These are phyloP conservation scores for Rhingia campestris DNA, from an alignment of 2,888 invertebrate genomes.

Conservation along the genomic window DNA sequence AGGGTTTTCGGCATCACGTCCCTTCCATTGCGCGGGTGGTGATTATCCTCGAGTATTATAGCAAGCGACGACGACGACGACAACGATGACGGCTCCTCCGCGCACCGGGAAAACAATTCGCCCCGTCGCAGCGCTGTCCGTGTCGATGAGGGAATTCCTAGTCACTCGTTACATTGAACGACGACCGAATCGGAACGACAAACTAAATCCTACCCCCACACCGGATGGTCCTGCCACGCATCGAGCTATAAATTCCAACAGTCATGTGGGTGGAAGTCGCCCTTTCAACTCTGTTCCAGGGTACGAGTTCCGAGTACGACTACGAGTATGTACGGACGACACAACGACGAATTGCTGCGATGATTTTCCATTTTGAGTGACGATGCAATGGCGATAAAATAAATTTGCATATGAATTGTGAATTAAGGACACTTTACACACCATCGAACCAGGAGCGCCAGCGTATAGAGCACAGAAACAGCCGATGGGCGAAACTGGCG, in stretches of 20 bases:
- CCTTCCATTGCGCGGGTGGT: slow-evolving; percentile 46
- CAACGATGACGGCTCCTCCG: slow-evolving; percentile 25
- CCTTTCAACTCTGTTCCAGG: slow-evolving; percentile 25
- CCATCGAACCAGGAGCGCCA: slow-evolving; percentile 74
- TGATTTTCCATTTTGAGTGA: slow-evolving; percentile 74
- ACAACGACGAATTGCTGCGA: slow-evolving; percentile 74
- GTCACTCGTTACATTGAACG: slow-evolving; percentile 52
- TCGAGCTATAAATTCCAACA: slow-evolving; percentile 69
- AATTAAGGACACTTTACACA: slow-evolving; percentile 82
- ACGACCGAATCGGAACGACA: slow-evolving; percentile 61
- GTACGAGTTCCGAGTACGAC: background rate
- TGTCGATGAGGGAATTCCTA: slow-evolving; percentile 56
- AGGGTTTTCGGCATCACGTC: slow-evolving; percentile 58
- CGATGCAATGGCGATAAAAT: slow-evolving; percentile 81
- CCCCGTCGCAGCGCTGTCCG: slow-evolving; percentile 7
- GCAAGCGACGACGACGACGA: slow-evolving; percentile 31
- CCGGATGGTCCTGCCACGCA: slow-evolving; percentile 9
- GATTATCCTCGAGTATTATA: slow-evolving; percentile 73
- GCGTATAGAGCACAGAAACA: slow-evolving; percentile 51
- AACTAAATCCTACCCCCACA: slow-evolving; percentile 54
- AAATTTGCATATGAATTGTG: slow-evolving; percentile 83
- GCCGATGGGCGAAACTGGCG: slow-evolving; percentile 70
- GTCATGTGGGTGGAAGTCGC: slow-evolving; percentile 29
- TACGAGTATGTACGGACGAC: slow-evolving; percentile 31
- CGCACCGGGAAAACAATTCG: slow-evolving; percentile 57